A percentile compares a stretch with the other conserved stretches of the same genome.
Conservation (phyloP, 1,140 invertebrate species). For the Dinothrombium tinctorium region DNA sequence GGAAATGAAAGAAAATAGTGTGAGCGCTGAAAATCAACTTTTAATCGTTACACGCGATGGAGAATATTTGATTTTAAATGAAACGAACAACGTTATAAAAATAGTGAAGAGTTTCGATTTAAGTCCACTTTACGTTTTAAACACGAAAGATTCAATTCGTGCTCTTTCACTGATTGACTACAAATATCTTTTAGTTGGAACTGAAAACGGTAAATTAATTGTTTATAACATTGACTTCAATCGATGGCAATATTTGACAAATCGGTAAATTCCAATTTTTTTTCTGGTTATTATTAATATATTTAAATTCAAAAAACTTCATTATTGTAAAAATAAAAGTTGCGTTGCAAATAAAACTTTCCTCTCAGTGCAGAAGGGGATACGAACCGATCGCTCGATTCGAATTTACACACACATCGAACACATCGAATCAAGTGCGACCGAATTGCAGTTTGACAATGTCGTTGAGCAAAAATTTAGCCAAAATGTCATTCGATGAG, state of each 20-base stretch:
- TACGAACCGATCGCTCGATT: too few relatives aligned
- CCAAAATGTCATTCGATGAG: too few relatives aligned
- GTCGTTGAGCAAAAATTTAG: too few relatives aligned
- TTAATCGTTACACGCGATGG: slow-evolving; percentile 44
- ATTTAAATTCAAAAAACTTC: too few relatives aligned
- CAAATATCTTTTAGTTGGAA: slow-evolving; percentile 82
- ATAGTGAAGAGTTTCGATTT: slow-evolving; percentile 95
- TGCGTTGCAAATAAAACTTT: too few relatives aligned
- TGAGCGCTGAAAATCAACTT: background rate
- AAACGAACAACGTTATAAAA: slow-evolving; percentile 75
- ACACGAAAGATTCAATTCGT: slow-evolving; percentile 3
- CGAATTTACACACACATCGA: too few relatives aligned
- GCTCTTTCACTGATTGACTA: slow-evolving; percentile 19
- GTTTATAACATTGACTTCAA: slow-evolving; percentile 99
- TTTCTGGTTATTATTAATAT: too few relatives aligned
- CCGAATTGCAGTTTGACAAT: too few relatives aligned
- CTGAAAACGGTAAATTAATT: slow-evolving; percentile 87
- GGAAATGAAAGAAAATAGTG: too few relatives aligned
- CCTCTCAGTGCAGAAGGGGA: too few relatives aligned
- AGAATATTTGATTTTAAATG: slow-evolving; percentile 79
- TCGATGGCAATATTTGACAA: slow-evolving; percentile 8
- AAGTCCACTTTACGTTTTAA: slow-evolving; percentile 55
- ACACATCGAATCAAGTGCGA: too few relatives aligned
- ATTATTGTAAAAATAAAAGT: too few relatives aligned
- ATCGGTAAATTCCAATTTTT: background rate